Evolutionary conservation across 2,797 vertebrate genomes (phyloP).

Genomic region (Lycodopsis pacificus): DNA sequence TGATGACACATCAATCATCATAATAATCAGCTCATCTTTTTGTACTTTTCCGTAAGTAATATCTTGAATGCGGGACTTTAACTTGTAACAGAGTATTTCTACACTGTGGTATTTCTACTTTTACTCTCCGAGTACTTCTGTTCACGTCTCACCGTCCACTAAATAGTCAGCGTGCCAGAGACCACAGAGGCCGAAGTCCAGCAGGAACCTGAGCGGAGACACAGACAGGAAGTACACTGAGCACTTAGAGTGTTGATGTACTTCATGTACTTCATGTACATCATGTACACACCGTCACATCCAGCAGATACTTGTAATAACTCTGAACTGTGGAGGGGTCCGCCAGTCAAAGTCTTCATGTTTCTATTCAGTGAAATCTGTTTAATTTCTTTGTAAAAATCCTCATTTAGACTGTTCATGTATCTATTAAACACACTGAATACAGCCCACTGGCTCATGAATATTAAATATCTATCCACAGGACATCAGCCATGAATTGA

Average conservation of each 20-base stretch:
- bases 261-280: too few relatives aligned
- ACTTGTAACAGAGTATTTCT: neutral
- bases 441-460: neutral
- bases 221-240: constrained; percentile 1
- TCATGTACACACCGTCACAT: too few relatives aligned
- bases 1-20: too few relatives aligned
- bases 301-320: neutral
- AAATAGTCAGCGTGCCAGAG: constrained; percentile 84
- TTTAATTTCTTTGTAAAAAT: too few relatives aligned
- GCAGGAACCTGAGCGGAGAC: constrained; percentile 76
- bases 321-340: neutral
- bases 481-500: neutral
- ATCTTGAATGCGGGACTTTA: neutral
- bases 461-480: neutral
- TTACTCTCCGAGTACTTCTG: too few relatives aligned
- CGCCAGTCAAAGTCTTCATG: neutral
- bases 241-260: too few relatives aligned
- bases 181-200: constrained; percentile 85
- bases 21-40: neutral
- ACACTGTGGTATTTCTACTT: neutral
- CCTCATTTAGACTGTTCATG: neutral
- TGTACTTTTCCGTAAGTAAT: neutral
- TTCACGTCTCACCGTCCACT: constrained; percentile 78
- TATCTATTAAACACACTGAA: neutral
- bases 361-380: too few relatives aligned